Base-by-base conservation (phyloP, 2,888 invertebrate species). In the Buathra laborator region DNA sequence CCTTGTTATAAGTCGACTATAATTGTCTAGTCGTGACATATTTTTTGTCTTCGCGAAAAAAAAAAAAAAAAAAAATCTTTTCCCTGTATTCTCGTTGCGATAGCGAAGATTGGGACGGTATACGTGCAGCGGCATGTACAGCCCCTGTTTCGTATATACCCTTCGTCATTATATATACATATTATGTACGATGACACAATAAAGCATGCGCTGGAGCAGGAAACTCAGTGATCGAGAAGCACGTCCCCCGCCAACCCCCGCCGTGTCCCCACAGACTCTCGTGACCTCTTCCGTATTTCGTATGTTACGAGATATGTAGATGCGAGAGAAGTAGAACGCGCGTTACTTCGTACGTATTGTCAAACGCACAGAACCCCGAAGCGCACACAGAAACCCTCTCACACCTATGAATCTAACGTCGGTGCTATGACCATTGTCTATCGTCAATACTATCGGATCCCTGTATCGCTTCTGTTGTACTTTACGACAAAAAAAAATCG, bases 201-300 rank as follows among this genome's bases (percentile, higher is more conserved):
- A 92, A 92, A 92, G 91, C 91, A 91, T 90, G 89, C 91, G 90
- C 86, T 89, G 90, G 89, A 91, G 90, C 74, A 86, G 89, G 89
- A 90, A 88, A 92, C 86, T 88, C 88, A 87, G 87, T 81, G 72
- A 88, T 91, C 87, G 86, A 88, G 88, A 87, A 89, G 86, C 88
- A 90, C 90, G 89, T 89, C 88, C 90, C 90, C 88, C 88, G 86
- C 87, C 37, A 37, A 37, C 68, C 70, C 59, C 72, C 19, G 66
- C 67, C 10, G 56, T 56, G 56, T 19, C 72, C 43, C 3, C 10
- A 37, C 51, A 48, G 66, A 80, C 76, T 75, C 70, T 59, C 86
- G 90, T 87, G 91, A 89, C 85, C 88, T 89, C 87, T 88, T 87
- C 86, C 88, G 72, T 72, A 51, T 78, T 78, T 70, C 74, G 68